Conservation (phyloP, 1,140 invertebrate species). For the Octopus bimaculoides region DNA sequence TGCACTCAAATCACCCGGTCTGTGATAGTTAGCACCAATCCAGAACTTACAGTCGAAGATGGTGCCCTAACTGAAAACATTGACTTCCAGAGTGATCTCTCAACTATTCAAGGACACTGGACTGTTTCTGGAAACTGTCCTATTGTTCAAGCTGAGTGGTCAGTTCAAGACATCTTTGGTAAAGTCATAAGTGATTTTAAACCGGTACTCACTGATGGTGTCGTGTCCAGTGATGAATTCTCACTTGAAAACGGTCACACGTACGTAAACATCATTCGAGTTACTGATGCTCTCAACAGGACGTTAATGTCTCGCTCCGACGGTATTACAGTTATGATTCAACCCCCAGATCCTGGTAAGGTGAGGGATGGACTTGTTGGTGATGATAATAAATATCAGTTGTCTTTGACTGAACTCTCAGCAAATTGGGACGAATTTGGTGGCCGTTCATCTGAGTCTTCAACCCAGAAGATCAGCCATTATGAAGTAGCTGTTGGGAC, state of each 20-base stretch:
- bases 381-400: slow-evolving; percentile 30
- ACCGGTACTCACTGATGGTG: slow-evolving; percentile 7
- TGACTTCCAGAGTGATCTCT: slow-evolving; percentile 26
- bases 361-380: slow-evolving; percentile 27
- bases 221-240: slow-evolving; percentile 30
- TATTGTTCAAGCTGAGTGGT: slow-evolving; percentile 24
- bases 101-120: slow-evolving; percentile 25
- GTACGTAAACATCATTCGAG: slow-evolving; percentile 26
- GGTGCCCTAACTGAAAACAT: slow-evolving; percentile 19
- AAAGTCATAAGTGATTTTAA: slow-evolving; percentile 22
- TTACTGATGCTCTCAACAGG: slow-evolving; percentile 30
- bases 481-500: slow-evolving; percentile 34
- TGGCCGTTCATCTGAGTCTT: slow-evolving; percentile 15
- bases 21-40: slow-evolving; percentile 26
- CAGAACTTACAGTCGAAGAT: slow-evolving; percentile 28
- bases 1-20: slow-evolving; percentile 19
- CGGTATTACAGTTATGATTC: slow-evolving; percentile 29
- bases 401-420: slow-evolving; percentile 20
- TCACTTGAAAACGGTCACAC: slow-evolving; percentile 25
- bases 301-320: slow-evolving; percentile 26
- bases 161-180: slow-evolving; percentile 22
- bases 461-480: slow-evolving; percentile 28
- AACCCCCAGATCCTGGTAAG: slow-evolving; percentile 24
- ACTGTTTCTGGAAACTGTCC: slow-evolving; percentile 27
- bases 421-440: slow-evolving; percentile 36